These are phyloP conservation scores for Pipra filicauda DNA, from an alignment of 2,113 vertebrate genomes.

Conservation along the genomic window DNA sequence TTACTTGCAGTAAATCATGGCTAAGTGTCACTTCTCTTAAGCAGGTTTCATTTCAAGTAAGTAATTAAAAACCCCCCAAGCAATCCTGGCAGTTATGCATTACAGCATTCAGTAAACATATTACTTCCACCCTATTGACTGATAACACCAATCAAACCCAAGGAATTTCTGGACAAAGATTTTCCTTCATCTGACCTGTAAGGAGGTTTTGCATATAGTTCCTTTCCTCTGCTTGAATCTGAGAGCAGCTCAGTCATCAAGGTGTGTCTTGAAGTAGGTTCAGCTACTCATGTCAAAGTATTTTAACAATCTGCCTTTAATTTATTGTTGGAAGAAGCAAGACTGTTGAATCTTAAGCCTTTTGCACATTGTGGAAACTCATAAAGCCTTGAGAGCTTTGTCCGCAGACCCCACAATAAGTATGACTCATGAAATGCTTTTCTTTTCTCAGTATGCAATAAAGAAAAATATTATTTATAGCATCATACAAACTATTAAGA, in stretches of 20 bases:
- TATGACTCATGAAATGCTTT: background rate
- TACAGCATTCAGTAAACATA: background rate
- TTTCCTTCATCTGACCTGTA: background rate
- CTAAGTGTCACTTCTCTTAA: background rate
- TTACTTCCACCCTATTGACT: background rate
- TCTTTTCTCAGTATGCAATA: background rate
- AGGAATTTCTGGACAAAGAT: background rate
- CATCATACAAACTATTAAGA: background rate
- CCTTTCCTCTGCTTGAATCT: background rate
- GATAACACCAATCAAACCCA: background rate
- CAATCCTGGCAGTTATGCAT: background rate
- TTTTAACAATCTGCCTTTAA: background rate
- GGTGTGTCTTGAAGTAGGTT: background rate
- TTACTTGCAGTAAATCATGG: background rate
- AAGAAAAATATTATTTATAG: slow-evolving; percentile 16
- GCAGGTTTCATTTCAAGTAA: background rate
- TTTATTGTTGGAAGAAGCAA: background rate
- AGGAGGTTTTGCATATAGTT: background rate
- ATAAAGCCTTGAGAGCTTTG: background rate
- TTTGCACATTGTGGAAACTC: background rate
- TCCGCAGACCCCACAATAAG: background rate
- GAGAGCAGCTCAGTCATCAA: background rate
- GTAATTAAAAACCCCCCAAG: background rate
- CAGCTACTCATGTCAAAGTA: background rate
- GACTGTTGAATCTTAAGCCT: background rate